Percentiles rank a stretch among this genome's conserved stretches.
These are phyloP conservation scores for Chaetophractus vellerosus DNA, from an alignment of 2,797 vertebrate species.

Conservation along the genomic window DNA sequence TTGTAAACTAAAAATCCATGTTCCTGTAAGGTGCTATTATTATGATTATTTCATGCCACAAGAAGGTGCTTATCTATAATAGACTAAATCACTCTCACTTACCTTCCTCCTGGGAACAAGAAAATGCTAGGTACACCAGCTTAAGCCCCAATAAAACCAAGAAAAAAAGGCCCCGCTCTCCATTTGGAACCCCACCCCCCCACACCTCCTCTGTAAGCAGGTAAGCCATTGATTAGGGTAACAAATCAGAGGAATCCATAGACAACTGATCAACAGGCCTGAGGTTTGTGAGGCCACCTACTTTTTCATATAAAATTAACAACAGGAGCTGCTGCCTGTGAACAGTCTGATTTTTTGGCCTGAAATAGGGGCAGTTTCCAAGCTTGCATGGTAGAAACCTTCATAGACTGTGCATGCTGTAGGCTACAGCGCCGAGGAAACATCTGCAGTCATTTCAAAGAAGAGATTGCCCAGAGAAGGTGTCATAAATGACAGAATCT, in stretches of 20 bases:
- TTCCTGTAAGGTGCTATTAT: neutral
- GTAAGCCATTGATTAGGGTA: neutral
- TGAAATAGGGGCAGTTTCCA: neutral
- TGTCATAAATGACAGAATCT: neutral
- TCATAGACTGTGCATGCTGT: neutral
- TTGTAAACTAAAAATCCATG: neutral
- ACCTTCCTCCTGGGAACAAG: neutral
- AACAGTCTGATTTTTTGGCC: neutral
- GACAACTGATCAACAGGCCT: neutral
- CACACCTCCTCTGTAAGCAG: neutral
- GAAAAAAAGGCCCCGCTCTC: neutral
- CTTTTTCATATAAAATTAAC: neutral
- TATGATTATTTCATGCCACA: neutral
- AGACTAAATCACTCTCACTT: neutral
- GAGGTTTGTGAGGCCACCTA: neutral
- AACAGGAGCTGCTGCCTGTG: neutral
- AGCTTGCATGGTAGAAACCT: neutral
- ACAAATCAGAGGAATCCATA: neutral
- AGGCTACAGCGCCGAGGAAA: neutral
- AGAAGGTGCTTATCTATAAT: neutral
- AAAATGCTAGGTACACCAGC: neutral
- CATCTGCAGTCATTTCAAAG: neutral
- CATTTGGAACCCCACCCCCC: neutral
- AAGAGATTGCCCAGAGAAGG: neutral
- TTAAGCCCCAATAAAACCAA: neutral